Conservation (phyloP, 2,113 vertebrate species). For the Oryzias curvinotus region DNA sequence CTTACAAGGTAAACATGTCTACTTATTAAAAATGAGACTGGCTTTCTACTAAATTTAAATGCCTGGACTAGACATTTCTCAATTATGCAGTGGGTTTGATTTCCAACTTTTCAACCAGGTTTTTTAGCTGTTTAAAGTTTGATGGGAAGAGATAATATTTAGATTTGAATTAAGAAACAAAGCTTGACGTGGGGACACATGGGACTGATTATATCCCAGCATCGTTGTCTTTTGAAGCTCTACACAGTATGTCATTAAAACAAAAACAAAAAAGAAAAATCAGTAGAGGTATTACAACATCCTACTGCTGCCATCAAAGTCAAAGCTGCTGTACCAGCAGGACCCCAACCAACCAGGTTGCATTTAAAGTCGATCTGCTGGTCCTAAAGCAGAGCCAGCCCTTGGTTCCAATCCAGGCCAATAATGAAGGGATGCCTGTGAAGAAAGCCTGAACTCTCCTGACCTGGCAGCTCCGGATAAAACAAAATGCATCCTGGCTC, state of each 20-base stretch:
- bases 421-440: constrained; percentile 51
- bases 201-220: constrained; percentile 4
- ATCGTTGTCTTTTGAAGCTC: constrained; percentile 23
- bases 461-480: constrained; percentile 57
- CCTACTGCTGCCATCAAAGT: constrained; percentile 18
- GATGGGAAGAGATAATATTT: too few species aligned
- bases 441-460: constrained; percentile 60
- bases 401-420: constrained; percentile 54
- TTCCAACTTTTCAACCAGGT: too few species aligned
- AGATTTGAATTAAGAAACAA: too few species aligned
- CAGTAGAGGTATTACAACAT: constrained; percentile 28
- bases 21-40: background rate
- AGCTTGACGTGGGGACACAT: too few species aligned
- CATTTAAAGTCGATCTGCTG: constrained; percentile 29
- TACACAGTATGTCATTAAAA: constrained; percentile 3
- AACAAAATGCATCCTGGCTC: constrained; percentile 60
- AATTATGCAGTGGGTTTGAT: constrained; percentile 38
- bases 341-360: constrained; percentile 27
- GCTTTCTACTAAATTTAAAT: constrained; percentile 2
- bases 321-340: constrained; percentile 33
- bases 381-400: constrained; percentile 36
- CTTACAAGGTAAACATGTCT: constrained; percentile 18
- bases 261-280: constrained; percentile 10
- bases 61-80: constrained; percentile 22
- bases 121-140: too few species aligned